phyloP scores from a whole-genome alignment of 1,140 invertebrate genomes.

The Galendromus occidentalis region DNA sequence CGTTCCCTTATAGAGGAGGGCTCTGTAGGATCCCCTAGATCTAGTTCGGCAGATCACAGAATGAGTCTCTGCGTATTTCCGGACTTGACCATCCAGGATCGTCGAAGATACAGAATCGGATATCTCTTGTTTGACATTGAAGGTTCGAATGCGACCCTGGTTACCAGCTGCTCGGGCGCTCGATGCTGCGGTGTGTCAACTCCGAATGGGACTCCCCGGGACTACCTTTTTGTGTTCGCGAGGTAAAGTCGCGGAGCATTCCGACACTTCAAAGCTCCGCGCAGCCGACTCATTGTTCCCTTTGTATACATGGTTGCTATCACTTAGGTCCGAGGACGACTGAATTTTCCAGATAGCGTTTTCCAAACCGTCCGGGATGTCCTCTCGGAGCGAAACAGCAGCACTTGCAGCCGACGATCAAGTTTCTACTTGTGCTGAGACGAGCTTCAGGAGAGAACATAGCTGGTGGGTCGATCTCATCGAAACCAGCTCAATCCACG shows the following conservation, averaged over 20 bases:
- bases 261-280: background rate
- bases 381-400: background rate
- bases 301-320: background rate
- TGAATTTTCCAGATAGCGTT: background rate
- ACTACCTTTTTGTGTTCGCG: background rate
- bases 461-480: background rate
- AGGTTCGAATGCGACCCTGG: slow-evolving; percentile 6
- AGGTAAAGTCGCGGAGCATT: background rate
- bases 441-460: background rate
- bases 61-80: background rate
- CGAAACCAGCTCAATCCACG: background rate
- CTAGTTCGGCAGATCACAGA: too few relatives aligned
- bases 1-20: too few relatives aligned
- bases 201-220: slow-evolving; percentile 6
- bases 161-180: background rate
- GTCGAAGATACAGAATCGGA: background rate
- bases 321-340: background rate
- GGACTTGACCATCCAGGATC: background rate
- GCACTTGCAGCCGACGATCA: background rate
- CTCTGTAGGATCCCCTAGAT: too few relatives aligned
- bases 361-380: background rate
- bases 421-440: background rate
- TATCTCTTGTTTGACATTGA: background rate
- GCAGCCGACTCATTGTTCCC: background rate
- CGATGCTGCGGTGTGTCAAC: background rate